Conservation (phyloP, 2,888 invertebrate genomes). For the Macaria notata region DNA sequence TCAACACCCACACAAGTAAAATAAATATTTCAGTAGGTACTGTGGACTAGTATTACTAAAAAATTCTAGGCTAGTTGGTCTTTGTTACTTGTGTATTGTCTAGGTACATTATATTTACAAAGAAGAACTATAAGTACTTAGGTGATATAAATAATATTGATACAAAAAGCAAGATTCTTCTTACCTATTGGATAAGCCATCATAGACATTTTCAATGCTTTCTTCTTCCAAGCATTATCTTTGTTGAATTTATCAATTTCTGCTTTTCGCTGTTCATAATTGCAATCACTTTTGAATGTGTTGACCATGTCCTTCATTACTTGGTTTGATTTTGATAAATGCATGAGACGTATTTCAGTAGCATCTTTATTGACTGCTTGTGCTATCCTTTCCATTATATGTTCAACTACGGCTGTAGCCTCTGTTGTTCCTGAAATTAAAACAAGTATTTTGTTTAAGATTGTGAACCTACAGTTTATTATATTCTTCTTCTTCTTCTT, state of each 20-base stretch:
- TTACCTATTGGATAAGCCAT: constrained; percentile 83
- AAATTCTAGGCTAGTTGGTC: too few species aligned
- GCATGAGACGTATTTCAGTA: constrained; percentile 78
- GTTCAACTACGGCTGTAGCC: constrained; percentile 81
- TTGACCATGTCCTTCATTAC: constrained; percentile 75
- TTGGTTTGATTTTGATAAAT: constrained; percentile 63
- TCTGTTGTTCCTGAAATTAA: constrained; percentile 75
- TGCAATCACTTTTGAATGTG: constrained; percentile 79
- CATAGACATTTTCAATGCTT: constrained; percentile 83
- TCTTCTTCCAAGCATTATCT: constrained; percentile 89
- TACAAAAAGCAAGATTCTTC: not conserved
- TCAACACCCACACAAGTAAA: too few species aligned
- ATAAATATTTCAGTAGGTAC: too few species aligned
- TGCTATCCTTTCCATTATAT: constrained; percentile 87
- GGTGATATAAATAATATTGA: too few species aligned
- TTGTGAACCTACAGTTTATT: too few species aligned
- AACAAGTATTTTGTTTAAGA: too few species aligned
- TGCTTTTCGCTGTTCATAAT: constrained; percentile 77
- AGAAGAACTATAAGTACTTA: too few species aligned
- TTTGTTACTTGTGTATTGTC: too few species aligned
- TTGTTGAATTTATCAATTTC: constrained; percentile 82
- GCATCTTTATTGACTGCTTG: constrained; percentile 79
- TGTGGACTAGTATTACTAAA: too few species aligned
- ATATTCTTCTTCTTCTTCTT: too few species aligned
- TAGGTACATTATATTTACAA: too few species aligned